Percentiles rank a stretch among this genome's conserved stretches.
These are phyloP conservation scores for Denticeps clupeoides DNA, from an alignment of 2,797 vertebrate genomes.

Conservation along the genomic window DNA sequence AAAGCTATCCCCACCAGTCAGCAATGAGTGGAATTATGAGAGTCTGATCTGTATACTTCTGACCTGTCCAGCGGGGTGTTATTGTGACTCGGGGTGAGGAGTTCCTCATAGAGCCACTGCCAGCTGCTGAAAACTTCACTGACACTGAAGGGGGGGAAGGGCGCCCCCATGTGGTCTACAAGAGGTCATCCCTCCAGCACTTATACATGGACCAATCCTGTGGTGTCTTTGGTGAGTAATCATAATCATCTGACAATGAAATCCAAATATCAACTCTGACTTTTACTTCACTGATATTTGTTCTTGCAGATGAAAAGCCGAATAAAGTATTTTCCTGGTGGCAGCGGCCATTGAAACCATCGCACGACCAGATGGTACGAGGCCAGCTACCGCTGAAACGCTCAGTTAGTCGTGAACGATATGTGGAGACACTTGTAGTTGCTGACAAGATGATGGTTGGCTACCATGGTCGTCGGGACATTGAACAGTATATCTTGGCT, in stretches of 20 bases:
- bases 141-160: constrained; percentile 60
- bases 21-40: no score
- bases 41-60: constrained; percentile 31
- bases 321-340: constrained; percentile 84
- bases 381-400: constrained; percentile 90
- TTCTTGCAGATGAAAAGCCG: constrained; percentile 77
- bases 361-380: constrained; percentile 73
- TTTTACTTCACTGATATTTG: no score
- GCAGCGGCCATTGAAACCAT: constrained; percentile 76
- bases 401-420: constrained; percentile 87
- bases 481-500: constrained; percentile 96
- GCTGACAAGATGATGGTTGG: constrained; percentile 99
- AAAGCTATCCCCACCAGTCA: no score
- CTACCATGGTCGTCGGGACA: constrained; percentile 90
- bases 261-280: no score
- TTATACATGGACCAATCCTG: constrained; percentile 93
- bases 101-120: constrained; percentile 92
- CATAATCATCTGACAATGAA: constrained; percentile 19
- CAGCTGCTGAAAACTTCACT: constrained; percentile 63
- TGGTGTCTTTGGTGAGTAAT: constrained; percentile 82
- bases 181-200: constrained; percentile 86
- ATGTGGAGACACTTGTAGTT: constrained; percentile 95
- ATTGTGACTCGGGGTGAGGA: constrained; percentile 91
- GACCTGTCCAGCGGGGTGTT: constrained; percentile 76
- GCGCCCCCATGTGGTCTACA: constrained; percentile 93